Conservation (phyloP, 2,888 invertebrate species). For the Callinectes sapidus region DNA sequence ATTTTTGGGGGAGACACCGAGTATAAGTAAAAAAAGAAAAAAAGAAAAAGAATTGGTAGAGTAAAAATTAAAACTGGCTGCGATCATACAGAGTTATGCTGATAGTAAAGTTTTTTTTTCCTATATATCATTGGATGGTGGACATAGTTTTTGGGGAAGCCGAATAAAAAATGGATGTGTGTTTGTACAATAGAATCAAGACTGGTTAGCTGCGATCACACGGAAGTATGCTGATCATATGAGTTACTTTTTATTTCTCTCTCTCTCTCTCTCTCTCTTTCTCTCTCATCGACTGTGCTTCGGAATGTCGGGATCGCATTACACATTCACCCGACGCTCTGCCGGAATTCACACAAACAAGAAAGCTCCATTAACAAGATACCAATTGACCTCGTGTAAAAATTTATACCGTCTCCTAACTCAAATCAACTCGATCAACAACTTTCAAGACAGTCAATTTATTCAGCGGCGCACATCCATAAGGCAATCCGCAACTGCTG, state of each 20-base stretch:
- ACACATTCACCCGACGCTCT: constrained; percentile 5
- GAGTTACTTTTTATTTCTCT: background rate
- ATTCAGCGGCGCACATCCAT: background rate
- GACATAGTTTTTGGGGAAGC: background rate
- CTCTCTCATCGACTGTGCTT: constrained; percentile 7
- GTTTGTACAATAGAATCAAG: constrained; percentile 3
- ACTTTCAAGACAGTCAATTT: background rate
- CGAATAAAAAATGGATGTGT: background rate
- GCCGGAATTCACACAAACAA: constrained; percentile 9
- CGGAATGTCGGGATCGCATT: background rate
- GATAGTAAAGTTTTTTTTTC: background rate
- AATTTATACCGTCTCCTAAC: background rate
- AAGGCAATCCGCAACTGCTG: background rate
- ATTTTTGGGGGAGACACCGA: too few relatives aligned
- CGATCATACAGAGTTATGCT: too few relatives aligned
- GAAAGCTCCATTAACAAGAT: constrained; percentile 25
- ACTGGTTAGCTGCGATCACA: constrained; percentile 14
- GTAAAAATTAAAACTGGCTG: too few relatives aligned
- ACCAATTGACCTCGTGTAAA: background rate
- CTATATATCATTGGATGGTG: background rate
- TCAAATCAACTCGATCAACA: constrained; percentile 2
- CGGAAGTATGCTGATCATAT: constrained; percentile 6
- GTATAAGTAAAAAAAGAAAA: too few relatives aligned
- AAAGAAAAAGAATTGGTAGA: too few relatives aligned
- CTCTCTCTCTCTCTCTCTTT: too few relatives aligned